Evolutionary conservation across 2,888 invertebrate species (phyloP), one percentile per base, ranked within the genome.

Genomic region (Heliconius charithonia): DNA sequence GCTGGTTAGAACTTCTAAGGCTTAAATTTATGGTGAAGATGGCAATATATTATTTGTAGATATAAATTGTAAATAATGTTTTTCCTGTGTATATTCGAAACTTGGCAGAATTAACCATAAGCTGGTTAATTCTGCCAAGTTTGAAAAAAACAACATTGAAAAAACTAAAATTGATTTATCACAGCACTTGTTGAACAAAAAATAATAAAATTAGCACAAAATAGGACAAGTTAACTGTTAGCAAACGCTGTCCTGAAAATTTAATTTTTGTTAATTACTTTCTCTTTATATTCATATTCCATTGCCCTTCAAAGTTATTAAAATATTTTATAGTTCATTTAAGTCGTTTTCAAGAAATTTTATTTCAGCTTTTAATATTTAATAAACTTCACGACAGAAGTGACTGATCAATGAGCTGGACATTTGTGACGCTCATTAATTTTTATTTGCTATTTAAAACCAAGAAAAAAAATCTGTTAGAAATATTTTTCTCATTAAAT

Each of bases 401-500:
- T 22, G 56, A 29, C 22, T 70, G 45, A 27, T 45, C 45, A 27
- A 45, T 45, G 70, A 27, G 29, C 51, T 72, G 32, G 56, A n/a
- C 59, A n/a, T n/a, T 69, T 25, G 67, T 41, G 67, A 69, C 67
- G 67, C 51, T 72, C 37, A 41, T 37, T 63, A 25, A 25, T 12
- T 27, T 62, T 62, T 16, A 74, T 27, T 62, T 62, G 6, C 16
- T 74, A 41, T 74, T 63, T 22, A 27, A 63, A 51, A n/a, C 9
- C 6, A 56, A 32, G 29, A 27, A 65, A 62, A 77, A 29, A n/a
- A 29, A 16, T 59, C 10, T 13, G 25, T 13, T 27, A 16, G 56
- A 67, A 66, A 66, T 73, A 59, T 69, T 62, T 63, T 74, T 69
- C 78, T 29, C 51, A 29, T 62, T 63, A 78, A 78, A 73, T 78